These are phyloP conservation scores for Gasterosteus aculeatus DNA, from an alignment of 2,113 vertebrate species.

Conservation along the genomic window DNA sequence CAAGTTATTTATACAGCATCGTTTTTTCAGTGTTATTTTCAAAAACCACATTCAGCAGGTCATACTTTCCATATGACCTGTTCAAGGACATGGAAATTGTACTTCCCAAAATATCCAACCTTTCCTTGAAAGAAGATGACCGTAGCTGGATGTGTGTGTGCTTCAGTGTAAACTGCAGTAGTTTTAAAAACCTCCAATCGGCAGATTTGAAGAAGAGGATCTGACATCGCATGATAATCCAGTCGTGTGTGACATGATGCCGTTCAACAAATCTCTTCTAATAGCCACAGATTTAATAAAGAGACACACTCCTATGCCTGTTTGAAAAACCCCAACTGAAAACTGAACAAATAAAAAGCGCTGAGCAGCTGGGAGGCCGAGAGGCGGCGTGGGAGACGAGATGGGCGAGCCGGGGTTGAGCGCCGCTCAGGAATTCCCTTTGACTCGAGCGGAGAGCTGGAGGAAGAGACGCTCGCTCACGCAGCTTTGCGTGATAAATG, in stretches of 20 bases:
- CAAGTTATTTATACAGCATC: too few relatives aligned
- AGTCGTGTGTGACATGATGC: not conserved
- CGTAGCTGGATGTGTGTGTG: not conserved
- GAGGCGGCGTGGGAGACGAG: slow-evolving; percentile 56
- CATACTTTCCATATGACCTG: not conserved
- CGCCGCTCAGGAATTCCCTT: slow-evolving; percentile 67
- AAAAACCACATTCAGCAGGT: not conserved
- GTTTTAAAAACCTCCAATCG: not conserved
- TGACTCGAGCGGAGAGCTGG: slow-evolving; percentile 50
- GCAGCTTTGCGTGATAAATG: too few relatives aligned
- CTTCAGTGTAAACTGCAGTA: not conserved
- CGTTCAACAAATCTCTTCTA: slow-evolving; percentile 15
- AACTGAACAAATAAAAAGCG: slow-evolving; percentile 16
- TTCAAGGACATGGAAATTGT: accelerated
- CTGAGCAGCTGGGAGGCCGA: slow-evolving; percentile 53
- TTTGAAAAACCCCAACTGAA: slow-evolving; percentile 20
- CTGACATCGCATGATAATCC: not conserved
- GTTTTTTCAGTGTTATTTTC: too few relatives aligned
- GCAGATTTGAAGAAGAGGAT: not conserved
- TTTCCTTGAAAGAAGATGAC: not conserved
- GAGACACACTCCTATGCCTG: not conserved
- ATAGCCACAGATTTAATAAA: not conserved
- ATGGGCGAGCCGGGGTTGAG: slow-evolving; percentile 34
- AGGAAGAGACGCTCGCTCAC: slow-evolving; percentile 11
- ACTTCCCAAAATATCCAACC: not conserved